Percentiles rank a stretch among this genome's conserved stretches.
Conservation (phyloP, 2,888 invertebrate genomes). For the Phalangium opilio region DNA sequence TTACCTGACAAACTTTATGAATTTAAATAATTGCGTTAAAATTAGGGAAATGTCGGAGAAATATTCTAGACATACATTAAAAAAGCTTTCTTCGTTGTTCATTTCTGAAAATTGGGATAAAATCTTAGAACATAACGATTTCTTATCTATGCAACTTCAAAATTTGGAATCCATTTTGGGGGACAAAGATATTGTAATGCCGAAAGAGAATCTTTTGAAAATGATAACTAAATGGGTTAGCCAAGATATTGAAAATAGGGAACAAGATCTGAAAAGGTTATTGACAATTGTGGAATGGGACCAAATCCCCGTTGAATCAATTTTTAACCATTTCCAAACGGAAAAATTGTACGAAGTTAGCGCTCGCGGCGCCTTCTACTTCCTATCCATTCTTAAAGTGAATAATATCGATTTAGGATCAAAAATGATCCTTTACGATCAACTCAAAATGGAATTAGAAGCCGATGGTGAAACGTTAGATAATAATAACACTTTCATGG, state of each 20-base stretch:
- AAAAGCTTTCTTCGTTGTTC: slow-evolving; percentile 41
- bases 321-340: slow-evolving; percentile 40
- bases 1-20: slow-evolving; percentile 44
- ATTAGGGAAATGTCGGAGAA: slow-evolving; percentile 44
- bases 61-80: slow-evolving; percentile 41
- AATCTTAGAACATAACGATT: slow-evolving; percentile 40
- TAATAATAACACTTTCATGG: slow-evolving; percentile 25
- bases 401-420: slow-evolving; percentile 33
- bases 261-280: slow-evolving; percentile 40
- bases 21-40: slow-evolving; percentile 44
- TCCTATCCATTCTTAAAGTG: slow-evolving; percentile 38
- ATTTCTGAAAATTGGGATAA: slow-evolving; percentile 38
- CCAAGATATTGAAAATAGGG: slow-evolving; percentile 36
- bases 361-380: slow-evolving; percentile 41
- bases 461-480: slow-evolving; percentile 12
- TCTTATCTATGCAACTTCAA: slow-evolving; percentile 35
- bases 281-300: slow-evolving; percentile 38
- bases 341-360: slow-evolving; percentile 42
- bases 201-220: slow-evolving; percentile 31
- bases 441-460: slow-evolving; percentile 13
- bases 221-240: slow-evolving; percentile 42
- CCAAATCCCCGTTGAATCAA: slow-evolving; percentile 35
- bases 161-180: slow-evolving; percentile 39
- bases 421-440: slow-evolving; percentile 11
- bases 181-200: slow-evolving; percentile 35